Base-by-base conservation (phyloP, 2,113 vertebrate genomes). In the Labeo catla region DNA sequence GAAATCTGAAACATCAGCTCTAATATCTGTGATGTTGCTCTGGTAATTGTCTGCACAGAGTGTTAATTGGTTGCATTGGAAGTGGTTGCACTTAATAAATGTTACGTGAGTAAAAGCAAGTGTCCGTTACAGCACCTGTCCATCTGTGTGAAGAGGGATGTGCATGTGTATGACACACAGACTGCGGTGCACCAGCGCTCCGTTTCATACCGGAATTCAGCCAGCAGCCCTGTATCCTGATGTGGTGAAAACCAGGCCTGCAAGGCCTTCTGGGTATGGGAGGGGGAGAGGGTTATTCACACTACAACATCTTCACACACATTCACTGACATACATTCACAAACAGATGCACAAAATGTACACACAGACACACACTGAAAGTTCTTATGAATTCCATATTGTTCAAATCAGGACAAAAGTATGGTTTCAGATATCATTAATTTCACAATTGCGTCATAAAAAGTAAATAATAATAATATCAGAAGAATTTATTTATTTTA, bases 181-280 rank as follows among this genome's bases (percentile, higher is more conserved):
- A 92, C 90, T 93, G 93, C 85, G 91, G 92, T 89, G 89, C 91
- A 93, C 88, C 88, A 89, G 93, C 91, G 87, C 91, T 95, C 94
- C 94, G 93, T 95, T 95, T 94, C 94, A 95, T 91, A 95, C 94
- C 94, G 94, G 94, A 95, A 95, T 95, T 93, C 92, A 95, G 86
- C 83, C 89, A 94, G 91, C 93, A 94, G 93, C 93, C 94, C 93
- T 95, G 94, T 95, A 95, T 95, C 94, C 94, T 95, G 94, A 95
- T 95, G 94, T 95, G 94, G 94, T 95, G 92, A 95, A 89, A 89
- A 89, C 84, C 84, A 89, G 88, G 84, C 84, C 86, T 87, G 80
- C 88, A 86, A 87, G 47, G 88, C 84, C 80, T 82, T 65, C 74
- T 87, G 86, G 87, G 93, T 93, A 91, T 89, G 90, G 90, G 91